Evolutionary conservation across 2,797 vertebrate species (phyloP).

Genomic region (Microhierax caerulescens): DNA sequence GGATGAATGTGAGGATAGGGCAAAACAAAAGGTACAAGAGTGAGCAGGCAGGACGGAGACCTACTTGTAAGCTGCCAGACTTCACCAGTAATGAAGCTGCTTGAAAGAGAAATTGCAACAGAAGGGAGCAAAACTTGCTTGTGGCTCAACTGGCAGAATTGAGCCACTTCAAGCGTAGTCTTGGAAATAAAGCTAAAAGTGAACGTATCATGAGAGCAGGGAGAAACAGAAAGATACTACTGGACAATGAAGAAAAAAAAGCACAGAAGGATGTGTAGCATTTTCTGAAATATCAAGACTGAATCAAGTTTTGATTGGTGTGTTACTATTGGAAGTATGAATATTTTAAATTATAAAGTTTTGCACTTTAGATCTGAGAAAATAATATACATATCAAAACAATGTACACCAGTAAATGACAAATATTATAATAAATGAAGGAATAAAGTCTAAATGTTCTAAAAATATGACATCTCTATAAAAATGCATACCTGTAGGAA

Average conservation of each 20-base stretch:
- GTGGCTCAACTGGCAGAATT: no score
- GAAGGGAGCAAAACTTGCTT: neutral
- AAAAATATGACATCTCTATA: neutral
- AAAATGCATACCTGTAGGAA: neutral
- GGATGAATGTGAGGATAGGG: neutral
- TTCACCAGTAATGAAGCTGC: neutral
- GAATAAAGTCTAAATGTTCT: neutral
- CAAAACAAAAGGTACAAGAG: neutral
- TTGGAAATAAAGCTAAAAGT: neutral
- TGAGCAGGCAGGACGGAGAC: neutral
- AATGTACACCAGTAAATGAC: accelerated
- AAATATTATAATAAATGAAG: neutral
- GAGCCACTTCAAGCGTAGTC: neutral
- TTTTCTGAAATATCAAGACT: neutral
- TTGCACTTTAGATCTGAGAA: neutral
- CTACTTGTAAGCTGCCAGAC: neutral
- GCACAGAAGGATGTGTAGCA: neutral
- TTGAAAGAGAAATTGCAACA: neutral
- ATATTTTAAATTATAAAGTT: neutral
- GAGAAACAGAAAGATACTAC: neutral
- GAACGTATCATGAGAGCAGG: neutral
- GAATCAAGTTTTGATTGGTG: neutral
- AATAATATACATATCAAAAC: neutral
- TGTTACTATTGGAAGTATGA: neutral
- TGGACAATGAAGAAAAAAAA: neutral